Evolutionary conservation across 2,113 vertebrate genomes (phyloP).

Genomic region (Neolamprologus sp.): DNA sequence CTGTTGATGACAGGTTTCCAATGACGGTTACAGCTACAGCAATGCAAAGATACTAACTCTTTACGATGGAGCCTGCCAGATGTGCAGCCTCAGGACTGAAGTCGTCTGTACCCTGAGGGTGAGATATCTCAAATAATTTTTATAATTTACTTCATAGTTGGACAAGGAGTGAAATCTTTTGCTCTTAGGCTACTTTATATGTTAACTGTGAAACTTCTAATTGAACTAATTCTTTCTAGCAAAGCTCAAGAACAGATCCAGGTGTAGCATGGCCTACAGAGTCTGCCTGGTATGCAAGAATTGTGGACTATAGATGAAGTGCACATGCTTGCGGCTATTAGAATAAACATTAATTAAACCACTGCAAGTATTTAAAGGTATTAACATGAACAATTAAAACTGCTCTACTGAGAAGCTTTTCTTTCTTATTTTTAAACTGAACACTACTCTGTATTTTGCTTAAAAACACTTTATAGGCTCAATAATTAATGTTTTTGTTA

Average conservation of each 20-base stretch:
- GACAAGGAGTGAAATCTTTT: neutral
- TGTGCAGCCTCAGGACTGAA: slow-evolving; percentile 65
- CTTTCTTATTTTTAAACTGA: neutral
- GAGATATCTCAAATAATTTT: neutral
- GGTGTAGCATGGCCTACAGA: neutral
- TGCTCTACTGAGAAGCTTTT: neutral
- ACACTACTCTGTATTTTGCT: neutral
- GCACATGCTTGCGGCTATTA: neutral
- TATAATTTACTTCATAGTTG: neutral
- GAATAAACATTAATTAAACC: neutral
- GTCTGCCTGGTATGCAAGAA: neutral
- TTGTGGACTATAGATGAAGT: rapidly evolving
- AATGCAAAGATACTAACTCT: slow-evolving; percentile 79
- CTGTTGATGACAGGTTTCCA: slow-evolving; percentile 78
- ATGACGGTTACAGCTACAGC: slow-evolving; percentile 84
- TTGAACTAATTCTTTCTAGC: neutral
- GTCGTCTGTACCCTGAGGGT: slow-evolving; percentile 78
- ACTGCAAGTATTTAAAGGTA: neutral
- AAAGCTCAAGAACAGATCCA: neutral
- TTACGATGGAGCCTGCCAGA: slow-evolving; percentile 83
- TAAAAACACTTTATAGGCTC: neutral
- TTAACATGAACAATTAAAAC: neutral
- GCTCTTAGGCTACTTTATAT: neutral
- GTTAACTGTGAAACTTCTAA: neutral
- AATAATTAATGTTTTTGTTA: neutral